Percentiles rank a stretch among this genome's conserved stretches.
Conservation (phyloP, 2,888 invertebrate species). For the Neria commutata region DNA sequence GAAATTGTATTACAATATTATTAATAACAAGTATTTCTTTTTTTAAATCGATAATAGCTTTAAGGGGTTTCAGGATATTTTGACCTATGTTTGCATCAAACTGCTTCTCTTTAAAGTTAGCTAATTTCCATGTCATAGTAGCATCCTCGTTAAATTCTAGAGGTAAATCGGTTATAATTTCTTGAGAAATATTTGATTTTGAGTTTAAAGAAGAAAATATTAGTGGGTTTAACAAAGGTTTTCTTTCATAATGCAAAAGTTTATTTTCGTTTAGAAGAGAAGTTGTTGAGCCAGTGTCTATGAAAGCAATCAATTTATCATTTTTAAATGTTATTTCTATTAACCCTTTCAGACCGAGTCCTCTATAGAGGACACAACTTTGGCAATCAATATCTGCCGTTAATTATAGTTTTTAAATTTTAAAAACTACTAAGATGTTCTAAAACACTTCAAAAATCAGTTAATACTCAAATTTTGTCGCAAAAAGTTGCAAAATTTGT, state of each 20-base stretch:
- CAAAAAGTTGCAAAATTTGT: no score
- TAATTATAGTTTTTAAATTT: no score
- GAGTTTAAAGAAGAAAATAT: conserved; percentile 29
- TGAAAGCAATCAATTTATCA: conserved; percentile 27
- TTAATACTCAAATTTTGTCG: no score
- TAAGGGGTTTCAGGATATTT: conserved; percentile 26
- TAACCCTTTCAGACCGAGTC: no score
- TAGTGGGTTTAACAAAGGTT: neutral
- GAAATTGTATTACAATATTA: conserved; percentile 1
- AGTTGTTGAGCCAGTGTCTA: conserved; percentile 32
- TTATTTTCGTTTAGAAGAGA: conserved; percentile 25
- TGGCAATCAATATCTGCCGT: no score
- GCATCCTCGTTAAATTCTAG: conserved; percentile 28
- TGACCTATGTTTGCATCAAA: no score
- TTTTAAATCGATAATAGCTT: conserved; percentile 29
- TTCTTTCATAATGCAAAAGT: conserved; percentile 22
- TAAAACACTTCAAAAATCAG: no score
- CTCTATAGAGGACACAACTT: no score
- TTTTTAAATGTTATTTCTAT: conserved; percentile 29
- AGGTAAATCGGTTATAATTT: conserved; percentile 29
- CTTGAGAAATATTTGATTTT: conserved; percentile 21
- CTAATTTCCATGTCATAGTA: conserved; percentile 32
- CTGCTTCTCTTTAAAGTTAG: no score
- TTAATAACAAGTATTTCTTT: conserved; percentile 18
- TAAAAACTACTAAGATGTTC: no score